Conservation (phyloP, 1,140 invertebrate species). For the Drosophila leontia region DNA sequence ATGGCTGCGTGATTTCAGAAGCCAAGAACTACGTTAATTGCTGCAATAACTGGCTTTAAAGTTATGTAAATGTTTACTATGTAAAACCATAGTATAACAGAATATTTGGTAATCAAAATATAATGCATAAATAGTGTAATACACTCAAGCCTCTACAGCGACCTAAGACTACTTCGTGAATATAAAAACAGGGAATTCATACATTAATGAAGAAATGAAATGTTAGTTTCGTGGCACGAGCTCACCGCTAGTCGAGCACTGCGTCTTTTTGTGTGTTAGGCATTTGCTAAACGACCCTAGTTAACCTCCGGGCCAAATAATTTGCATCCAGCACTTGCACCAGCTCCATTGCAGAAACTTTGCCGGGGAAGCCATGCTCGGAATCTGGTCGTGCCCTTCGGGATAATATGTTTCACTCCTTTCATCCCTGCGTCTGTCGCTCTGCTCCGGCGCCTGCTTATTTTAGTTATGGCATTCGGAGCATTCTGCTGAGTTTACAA, state of each 20-base stretch:
- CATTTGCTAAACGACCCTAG: conserved; percentile 83
- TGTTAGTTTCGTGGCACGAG: not conserved
- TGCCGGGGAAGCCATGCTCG: conserved; percentile 46
- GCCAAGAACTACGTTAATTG: conserved; percentile 5
- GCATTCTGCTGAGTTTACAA: conserved; percentile 81
- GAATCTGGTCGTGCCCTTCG: conserved; percentile 68
- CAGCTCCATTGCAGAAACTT: conserved; percentile 55
- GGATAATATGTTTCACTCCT: conserved; percentile 46
- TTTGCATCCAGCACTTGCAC: conserved; percentile 82
- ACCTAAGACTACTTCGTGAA: not conserved
- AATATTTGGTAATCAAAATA: not conserved
- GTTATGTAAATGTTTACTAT: no score
- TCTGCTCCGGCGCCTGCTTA: conserved; percentile 61
- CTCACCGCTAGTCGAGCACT: conserved; percentile 12
- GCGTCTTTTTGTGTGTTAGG: conserved; percentile 59
- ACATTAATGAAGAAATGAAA: not conserved
- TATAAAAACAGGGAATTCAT: not conserved
- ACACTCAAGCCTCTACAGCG: not conserved
- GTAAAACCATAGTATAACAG: not conserved
- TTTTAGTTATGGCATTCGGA: conserved; percentile 80
- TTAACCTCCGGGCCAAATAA: conserved; percentile 82
- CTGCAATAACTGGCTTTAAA: no score
- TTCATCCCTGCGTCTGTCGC: conserved; percentile 7
- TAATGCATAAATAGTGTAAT: not conserved
- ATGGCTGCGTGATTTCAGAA: conserved; percentile 17